Percentiles rank a stretch among this genome's conserved stretches.
These are phyloP conservation scores for Sphaeramia orbicularis DNA, from an alignment of 2,797 vertebrate genomes.

Conservation along the genomic window DNA sequence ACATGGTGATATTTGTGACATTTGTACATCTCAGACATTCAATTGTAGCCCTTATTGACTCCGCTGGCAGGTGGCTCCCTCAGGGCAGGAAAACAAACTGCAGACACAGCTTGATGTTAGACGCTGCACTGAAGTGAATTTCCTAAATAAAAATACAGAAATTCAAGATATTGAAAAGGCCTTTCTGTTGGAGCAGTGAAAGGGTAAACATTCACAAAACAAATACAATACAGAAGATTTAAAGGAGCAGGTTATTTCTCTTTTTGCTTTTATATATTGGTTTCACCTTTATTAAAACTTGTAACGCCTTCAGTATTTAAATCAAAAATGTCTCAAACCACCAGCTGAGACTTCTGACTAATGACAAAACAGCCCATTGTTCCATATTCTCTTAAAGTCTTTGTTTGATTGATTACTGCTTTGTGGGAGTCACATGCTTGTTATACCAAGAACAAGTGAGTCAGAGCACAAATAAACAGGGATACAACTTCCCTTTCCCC, in stretches of 20 bases:
- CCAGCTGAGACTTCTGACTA: background rate
- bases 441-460: slow-evolving; percentile 4
- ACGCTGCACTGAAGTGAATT: background rate
- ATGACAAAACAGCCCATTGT: background rate
- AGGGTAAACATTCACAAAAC: too few species aligned
- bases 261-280: slow-evolving; percentile 5
- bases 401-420: slow-evolving; percentile 8
- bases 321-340: background rate
- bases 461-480: slow-evolving; percentile 6
- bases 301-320: background rate
- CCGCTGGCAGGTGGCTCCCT: background rate
- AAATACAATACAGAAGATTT: too few species aligned
- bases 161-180: too few species aligned
- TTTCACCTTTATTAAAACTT: background rate
- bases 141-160: background rate
- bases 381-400: background rate
- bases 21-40: slow-evolving; percentile 3
- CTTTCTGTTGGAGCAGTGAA: too few species aligned
- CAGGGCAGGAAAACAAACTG: background rate
- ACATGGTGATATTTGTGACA: background rate
- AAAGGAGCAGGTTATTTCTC: background rate
- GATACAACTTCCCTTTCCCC: slow-evolving; percentile 2
- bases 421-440: background rate
- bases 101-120: background rate
- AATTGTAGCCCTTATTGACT: background rate